Evolutionary conservation across 2,888 invertebrate genomes (phyloP).

Genomic region (Lepidocyrtinus sp.): DNA sequence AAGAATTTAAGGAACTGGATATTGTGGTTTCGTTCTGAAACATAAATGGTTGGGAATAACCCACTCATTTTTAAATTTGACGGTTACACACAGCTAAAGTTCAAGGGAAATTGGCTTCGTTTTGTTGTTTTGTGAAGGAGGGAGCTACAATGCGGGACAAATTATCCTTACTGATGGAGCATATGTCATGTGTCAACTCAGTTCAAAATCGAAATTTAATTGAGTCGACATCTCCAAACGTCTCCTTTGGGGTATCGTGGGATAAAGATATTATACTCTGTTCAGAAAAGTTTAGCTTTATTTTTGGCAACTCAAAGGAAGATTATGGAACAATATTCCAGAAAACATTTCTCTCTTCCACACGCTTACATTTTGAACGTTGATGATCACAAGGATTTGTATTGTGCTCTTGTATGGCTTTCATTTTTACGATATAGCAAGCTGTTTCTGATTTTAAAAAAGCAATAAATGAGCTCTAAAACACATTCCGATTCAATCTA

Average conservation of each 20-base stretch:
- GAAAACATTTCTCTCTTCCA: background rate
- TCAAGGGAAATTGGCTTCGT: background rate
- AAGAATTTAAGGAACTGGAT: too few relatives aligned
- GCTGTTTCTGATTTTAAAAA: conserved; percentile 18
- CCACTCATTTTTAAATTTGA: background rate
- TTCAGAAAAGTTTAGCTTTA: too few relatives aligned
- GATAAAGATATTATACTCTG: too few relatives aligned
- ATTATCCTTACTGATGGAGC: background rate
- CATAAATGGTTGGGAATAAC: background rate
- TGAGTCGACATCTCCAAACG: too few relatives aligned
- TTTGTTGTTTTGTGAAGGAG: background rate
- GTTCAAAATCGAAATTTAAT: conserved; percentile 10
- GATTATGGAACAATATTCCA: too few relatives aligned
- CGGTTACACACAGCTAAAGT: background rate
- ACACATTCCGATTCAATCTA: conserved; percentile 43
- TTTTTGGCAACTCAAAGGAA: too few relatives aligned
- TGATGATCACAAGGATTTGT: too few relatives aligned
- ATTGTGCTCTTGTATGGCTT: too few relatives aligned
- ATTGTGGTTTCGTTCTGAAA: too few relatives aligned
- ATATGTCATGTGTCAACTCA: conserved; percentile 12
- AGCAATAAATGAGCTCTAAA: background rate
- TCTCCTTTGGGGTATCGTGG: too few relatives aligned
- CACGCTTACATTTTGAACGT: too few relatives aligned
- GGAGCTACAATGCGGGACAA: background rate
- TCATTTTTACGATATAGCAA: conserved; percentile 15